Percentiles rank a stretch among this genome's conserved stretches.
Evolutionary conservation across 2,797 vertebrate genomes (phyloP).

Genomic region (Oryzias dopingdopingensis): DNA sequence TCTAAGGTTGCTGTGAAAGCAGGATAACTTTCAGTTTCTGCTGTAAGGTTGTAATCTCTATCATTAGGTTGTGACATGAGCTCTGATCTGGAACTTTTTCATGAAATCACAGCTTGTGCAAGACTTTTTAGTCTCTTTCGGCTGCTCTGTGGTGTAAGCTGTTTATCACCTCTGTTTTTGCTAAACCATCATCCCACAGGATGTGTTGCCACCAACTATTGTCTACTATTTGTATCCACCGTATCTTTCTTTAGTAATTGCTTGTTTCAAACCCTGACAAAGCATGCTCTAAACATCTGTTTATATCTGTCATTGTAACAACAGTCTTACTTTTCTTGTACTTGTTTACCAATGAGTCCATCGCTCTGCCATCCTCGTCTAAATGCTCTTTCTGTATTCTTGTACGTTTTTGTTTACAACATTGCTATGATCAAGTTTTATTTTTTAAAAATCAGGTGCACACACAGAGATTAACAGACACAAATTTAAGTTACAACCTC

Average conservation of each 20-base stretch:
- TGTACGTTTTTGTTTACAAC: too few species aligned
- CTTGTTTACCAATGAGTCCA: too few species aligned
- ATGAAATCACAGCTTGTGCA: too few species aligned
- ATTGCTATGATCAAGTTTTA: too few species aligned
- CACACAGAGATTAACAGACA: too few species aligned
- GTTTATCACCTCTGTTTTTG: constrained; percentile 27
- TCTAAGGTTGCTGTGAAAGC: constrained; percentile 30
- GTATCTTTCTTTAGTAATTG: constrained; percentile 44
- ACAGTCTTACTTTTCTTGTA: too few species aligned
- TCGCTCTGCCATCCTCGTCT: too few species aligned
- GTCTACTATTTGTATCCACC: constrained; percentile 29
- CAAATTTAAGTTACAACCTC: too few species aligned
- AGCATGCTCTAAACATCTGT: constrained; percentile 25
- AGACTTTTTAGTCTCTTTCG: too few species aligned
- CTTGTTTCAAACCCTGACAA: constrained; percentile 27
- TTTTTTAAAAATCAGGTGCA: too few species aligned
- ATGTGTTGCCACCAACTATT: constrained; percentile 28
- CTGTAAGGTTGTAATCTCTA: constrained; percentile 16
- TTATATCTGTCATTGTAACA: constrained; percentile 1
- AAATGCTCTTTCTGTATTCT: too few species aligned
- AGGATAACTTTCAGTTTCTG: constrained; percentile 35
- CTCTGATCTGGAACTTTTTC: constrained; percentile 1
- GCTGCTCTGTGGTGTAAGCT: too few species aligned
- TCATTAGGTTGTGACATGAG: constrained; percentile 17
- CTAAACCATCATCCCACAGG: constrained; percentile 51